Percentiles rank a stretch among this genome's conserved stretches.
These are phyloP conservation scores for Dallia pectoralis DNA, from an alignment of 2,797 vertebrate genomes.

Conservation along the genomic window DNA sequence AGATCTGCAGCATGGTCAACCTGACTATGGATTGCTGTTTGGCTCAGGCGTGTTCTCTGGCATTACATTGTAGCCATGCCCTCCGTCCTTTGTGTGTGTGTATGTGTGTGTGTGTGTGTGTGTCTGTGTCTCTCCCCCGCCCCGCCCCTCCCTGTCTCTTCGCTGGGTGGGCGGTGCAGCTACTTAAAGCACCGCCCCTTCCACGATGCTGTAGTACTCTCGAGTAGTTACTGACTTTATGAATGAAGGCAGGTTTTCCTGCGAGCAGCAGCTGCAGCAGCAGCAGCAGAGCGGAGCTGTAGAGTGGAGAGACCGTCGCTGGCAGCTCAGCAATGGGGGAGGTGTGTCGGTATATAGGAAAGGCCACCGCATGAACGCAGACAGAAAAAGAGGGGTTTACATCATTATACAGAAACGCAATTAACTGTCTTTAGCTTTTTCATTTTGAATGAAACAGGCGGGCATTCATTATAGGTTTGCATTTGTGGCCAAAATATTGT, in stretches of 20 bases:
- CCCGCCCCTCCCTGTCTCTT: slow-evolving; percentile 11
- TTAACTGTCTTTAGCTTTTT: not conserved
- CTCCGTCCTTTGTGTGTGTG: slow-evolving; percentile 18
- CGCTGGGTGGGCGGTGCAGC: slow-evolving; percentile 43
- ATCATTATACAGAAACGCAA: not conserved
- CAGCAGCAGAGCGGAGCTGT: not conserved
- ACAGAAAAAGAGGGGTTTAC: not conserved
- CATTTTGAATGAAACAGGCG: not conserved
- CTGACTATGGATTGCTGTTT: not conserved
- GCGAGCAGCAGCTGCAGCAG: slow-evolving; percentile 3
- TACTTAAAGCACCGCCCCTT: slow-evolving; percentile 51
- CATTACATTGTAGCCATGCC: slow-evolving; percentile 43
- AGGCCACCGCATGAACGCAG: not conserved
- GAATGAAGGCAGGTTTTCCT: slow-evolving; percentile 68
- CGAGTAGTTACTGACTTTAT: slow-evolving; percentile 68
- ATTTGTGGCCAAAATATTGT: not conserved
- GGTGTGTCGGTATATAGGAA: slow-evolving; percentile 31
- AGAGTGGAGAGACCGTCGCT: not conserved
- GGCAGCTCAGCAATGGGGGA: slow-evolving; percentile 14
- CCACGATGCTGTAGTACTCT: slow-evolving; percentile 66
- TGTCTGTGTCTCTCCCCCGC: slow-evolving; percentile 13
- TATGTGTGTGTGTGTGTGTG: too few species aligned
- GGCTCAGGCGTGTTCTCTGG: slow-evolving; percentile 31
- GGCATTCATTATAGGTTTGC: not conserved
- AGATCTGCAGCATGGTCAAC: not conserved